Evolutionary conservation across 2,888 invertebrate genomes (phyloP).

Genomic region (Mesorhabditis sp.): DNA sequence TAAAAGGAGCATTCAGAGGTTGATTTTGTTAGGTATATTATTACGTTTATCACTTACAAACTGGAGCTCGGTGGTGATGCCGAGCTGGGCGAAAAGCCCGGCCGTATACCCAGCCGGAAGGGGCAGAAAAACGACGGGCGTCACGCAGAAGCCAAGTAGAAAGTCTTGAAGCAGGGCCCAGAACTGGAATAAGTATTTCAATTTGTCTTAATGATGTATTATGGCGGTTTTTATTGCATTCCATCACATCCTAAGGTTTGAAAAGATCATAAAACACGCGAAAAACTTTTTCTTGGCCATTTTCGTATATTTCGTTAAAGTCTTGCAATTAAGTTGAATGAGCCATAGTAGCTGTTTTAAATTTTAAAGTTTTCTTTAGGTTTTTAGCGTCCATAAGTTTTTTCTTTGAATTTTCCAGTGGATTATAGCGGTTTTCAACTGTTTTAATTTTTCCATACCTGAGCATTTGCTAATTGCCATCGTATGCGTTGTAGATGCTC

Average conservation of each 20-base stretch:
- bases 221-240: neutral
- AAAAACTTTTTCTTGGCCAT: too few relatives aligned
- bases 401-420: neutral
- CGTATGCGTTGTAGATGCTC: neutral
- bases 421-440: neutral
- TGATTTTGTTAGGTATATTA: too few relatives aligned
- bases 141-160: constrained; percentile 1
- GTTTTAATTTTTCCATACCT: neutral
- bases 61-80: neutral
- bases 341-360: neutral
- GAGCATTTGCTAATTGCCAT: neutral
- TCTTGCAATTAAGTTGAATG: neutral
- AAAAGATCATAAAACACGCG: neutral
- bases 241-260: neutral
- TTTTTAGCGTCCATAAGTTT: neutral
- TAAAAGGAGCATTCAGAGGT: too few relatives aligned
- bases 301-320: neutral
- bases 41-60: neutral
- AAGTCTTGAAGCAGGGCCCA: neutral
- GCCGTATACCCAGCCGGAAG: neutral
- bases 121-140: neutral
- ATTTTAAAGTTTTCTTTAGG: neutral
- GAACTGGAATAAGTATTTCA: neutral
- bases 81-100: neutral
- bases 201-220: neutral